A percentile compares a stretch with the other conserved stretches of the same genome.
phyloP scores from a whole-genome alignment of 2,113 vertebrate species.

The Dendrocopos noguchii region DNA sequence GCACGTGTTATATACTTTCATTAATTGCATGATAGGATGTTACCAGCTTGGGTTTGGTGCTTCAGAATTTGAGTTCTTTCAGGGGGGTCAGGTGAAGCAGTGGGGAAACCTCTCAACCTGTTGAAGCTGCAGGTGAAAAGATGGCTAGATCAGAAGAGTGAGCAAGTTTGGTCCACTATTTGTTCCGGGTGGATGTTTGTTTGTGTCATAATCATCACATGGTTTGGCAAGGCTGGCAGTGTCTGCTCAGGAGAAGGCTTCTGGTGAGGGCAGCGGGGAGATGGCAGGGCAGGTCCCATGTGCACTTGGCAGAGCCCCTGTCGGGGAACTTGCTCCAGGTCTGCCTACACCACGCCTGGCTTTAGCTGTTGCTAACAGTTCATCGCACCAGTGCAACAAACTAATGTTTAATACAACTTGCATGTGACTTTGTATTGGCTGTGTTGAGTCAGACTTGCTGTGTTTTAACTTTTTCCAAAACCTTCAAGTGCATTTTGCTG shows the following conservation, averaged over 20 bases:
- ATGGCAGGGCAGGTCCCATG: background rate
- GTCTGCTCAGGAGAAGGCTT: slow-evolving; percentile 19
- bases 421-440: slow-evolving; percentile 75
- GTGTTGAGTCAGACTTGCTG: slow-evolving; percentile 68
- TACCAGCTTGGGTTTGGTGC: slow-evolving; percentile 57
- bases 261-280: slow-evolving; percentile 37
- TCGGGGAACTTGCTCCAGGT: slow-evolving; percentile 40
- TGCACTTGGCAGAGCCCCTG: background rate
- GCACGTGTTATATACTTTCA: slow-evolving; percentile 46
- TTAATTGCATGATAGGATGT: slow-evolving; percentile 60
- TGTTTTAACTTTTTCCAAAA: slow-evolving; percentile 72
- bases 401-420: slow-evolving; percentile 76
- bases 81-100: background rate
- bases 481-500: slow-evolving; percentile 67
- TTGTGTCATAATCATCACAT: slow-evolving; percentile 53
- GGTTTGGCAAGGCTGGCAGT: slow-evolving; percentile 44
- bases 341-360: slow-evolving; percentile 65
- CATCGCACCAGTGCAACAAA: slow-evolving; percentile 70
- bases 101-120: background rate
- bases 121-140: slow-evolving; percentile 11
- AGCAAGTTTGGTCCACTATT: slow-evolving; percentile 9
- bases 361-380: slow-evolving; percentile 76
- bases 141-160: background rate
- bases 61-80: slow-evolving; percentile 23
- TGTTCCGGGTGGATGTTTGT: slow-evolving; percentile 32